phyloP scores from a whole-genome alignment of 2,797 vertebrate species.

The Ctenochaetus hawaiiensis region DNA sequence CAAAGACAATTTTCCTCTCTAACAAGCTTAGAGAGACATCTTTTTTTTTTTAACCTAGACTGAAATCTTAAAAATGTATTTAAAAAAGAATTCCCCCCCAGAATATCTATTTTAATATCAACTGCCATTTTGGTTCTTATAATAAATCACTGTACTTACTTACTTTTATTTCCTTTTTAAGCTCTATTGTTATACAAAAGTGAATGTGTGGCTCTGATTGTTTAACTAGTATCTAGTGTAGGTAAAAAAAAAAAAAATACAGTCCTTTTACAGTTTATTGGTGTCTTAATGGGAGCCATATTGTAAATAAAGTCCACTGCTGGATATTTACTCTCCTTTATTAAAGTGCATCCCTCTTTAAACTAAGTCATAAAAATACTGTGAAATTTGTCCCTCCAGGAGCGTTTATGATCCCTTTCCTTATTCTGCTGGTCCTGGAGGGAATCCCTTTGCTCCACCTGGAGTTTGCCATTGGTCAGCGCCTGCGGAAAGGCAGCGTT shows the following conservation, averaged over 20 bases:
- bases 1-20: background rate
- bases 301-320: constrained; percentile 3
- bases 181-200: background rate
- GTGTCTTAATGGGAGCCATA: constrained; percentile 17
- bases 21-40: background rate
- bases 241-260: constrained; percentile 27
- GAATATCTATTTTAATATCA: background rate
- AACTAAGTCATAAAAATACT: constrained; percentile 14
- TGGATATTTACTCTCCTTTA: constrained; percentile 13
- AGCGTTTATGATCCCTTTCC: constrained; percentile 97
- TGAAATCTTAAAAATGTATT: background rate
- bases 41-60: background rate
- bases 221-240: background rate
- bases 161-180: background rate
- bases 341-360: constrained; percentile 13
- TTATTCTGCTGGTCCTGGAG: constrained; percentile 94
- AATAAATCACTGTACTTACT: background rate
- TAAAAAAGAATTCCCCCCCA: background rate
- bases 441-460: constrained; percentile 93
- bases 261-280: constrained; percentile 15
- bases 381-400: constrained; percentile 79
- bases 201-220: background rate
- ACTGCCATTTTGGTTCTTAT: background rate
- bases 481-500: constrained; percentile 91
- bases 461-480: constrained; percentile 96